phyloP scores from a whole-genome alignment of 2,888 invertebrate species.

The Andrena dorsata region DNA sequence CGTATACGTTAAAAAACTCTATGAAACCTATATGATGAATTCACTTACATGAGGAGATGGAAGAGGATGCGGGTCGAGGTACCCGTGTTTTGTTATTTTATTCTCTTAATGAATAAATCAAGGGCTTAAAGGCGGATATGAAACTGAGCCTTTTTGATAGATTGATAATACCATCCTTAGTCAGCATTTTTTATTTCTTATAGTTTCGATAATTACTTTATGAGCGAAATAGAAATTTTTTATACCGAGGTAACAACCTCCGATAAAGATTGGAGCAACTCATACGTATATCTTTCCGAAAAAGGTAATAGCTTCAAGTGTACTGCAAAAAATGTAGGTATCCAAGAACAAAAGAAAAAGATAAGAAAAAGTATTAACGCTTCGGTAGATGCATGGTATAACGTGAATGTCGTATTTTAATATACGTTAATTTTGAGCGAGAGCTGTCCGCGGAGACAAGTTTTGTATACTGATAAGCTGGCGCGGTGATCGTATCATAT shows the following conservation, averaged over 20 bases:
- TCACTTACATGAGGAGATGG: constrained; percentile 64
- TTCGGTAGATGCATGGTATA: constrained; percentile 68
- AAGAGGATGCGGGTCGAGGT: constrained; percentile 54
- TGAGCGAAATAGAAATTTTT: constrained; percentile 60
- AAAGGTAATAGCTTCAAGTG: constrained; percentile 48
- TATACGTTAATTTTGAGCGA: constrained; percentile 20
- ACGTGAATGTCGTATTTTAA: constrained; percentile 19
- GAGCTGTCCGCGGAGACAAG: constrained; percentile 2
- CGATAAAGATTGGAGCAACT: constrained; percentile 73
- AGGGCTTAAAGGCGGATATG: constrained; percentile 55
- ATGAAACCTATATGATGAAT: constrained; percentile 67
- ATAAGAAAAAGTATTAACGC: constrained; percentile 55
- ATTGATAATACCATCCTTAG: constrained; percentile 60
- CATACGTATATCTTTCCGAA: constrained; percentile 59
- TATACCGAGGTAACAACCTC: constrained; percentile 65
- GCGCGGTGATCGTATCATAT: constrained; percentile 13
- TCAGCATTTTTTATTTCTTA: constrained; percentile 63
- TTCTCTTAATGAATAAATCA: constrained; percentile 35
- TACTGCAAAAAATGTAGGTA: constrained; percentile 59
- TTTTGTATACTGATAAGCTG: constrained; percentile 26
- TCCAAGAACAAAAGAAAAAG: constrained; percentile 39
- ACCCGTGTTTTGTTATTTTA: constrained; percentile 42
- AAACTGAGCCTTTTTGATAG: constrained; percentile 47
- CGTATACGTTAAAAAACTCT: constrained; percentile 27
- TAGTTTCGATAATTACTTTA: constrained; percentile 59